phyloP scores from a whole-genome alignment of 2,888 invertebrate genomes.

The Mesodorylaimus sp. region DNA sequence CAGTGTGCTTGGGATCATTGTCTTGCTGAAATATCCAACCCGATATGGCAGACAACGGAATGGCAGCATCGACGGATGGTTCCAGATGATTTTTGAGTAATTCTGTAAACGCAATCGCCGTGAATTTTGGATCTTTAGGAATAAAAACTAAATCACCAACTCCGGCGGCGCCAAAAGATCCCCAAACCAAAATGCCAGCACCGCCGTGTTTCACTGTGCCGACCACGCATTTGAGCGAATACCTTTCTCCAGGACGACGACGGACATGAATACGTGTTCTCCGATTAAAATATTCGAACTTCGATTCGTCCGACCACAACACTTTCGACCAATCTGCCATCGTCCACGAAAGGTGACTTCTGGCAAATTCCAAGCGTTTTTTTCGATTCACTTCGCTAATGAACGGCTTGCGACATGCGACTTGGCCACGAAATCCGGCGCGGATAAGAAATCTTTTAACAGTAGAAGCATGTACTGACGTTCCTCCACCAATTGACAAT shows the following conservation, averaged over 20 bases:
- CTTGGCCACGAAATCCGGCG: background rate
- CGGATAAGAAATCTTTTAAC: background rate
- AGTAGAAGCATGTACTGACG: too few species aligned
- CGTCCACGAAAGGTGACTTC: background rate
- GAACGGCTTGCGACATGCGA: background rate
- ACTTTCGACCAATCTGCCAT: background rate
- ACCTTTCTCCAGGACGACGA: background rate
- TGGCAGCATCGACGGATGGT: too few species aligned
- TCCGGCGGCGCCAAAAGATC: too few species aligned
- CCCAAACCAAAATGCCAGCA: too few species aligned
- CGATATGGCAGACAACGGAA: too few species aligned
- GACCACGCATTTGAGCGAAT: background rate
- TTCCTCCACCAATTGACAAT: too few species aligned
- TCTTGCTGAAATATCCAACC: too few species aligned
- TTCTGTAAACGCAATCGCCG: too few species aligned
- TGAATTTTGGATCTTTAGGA: too few species aligned
- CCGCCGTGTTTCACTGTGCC: constrained; percentile 3
- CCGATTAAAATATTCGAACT: background rate
- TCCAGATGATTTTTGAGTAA: too few species aligned
- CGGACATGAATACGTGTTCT: background rate
- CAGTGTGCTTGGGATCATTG: too few species aligned
- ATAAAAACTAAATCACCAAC: too few species aligned
- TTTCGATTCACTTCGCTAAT: background rate
- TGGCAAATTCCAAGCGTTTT: background rate
- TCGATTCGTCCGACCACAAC: background rate